Base-by-base conservation (phyloP, 2,113 vertebrate species). In the Dissostichus mawsoni region DNA sequence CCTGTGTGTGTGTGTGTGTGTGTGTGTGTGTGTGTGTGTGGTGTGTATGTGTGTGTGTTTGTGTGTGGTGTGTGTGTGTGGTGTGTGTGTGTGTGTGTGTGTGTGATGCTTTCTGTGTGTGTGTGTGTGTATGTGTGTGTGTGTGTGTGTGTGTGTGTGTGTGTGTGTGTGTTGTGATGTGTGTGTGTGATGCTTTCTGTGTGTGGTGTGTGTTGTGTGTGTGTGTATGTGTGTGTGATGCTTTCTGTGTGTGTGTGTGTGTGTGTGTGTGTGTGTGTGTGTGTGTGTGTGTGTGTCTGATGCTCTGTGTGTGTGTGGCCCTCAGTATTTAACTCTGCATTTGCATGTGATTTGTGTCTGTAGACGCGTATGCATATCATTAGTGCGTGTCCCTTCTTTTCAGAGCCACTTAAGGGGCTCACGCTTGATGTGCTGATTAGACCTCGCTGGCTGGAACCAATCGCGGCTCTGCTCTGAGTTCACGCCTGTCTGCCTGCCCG, bases 361-460 rank as follows among this genome's bases (percentile, higher is more conserved):
- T 25, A 55, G 52, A 77, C 45, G 58, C 72, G 72, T 81, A 59
- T 85, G 80, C 81, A 68, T 86, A 85, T 84, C 80, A 77, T 74
- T 63, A 73, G 80, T 29, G 61, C 50, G 58, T 52, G 74, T 74
- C 29, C 51, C 78, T n/a, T 83, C 86, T 83, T 76, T 84, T 81
- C 83, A 81, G 61, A 69, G 74, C 80, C 87, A 90, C 88, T 91
- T 87, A 63, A 90, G 85, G 58, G 72, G 47, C 86, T 86, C 76
- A 67, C 36, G 69, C 87, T 84, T 86, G 81, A 82, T 70, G 84
- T 73, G 81, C 84, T 89, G 91, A 94, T 92, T 87, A 89, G 81
- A 81, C 75, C 63, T 65, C 63, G 62, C 86, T 74, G 63, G 61
- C 84, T 74, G 88, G 91, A 93, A 91, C 91, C 90, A 91, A 94